Percentiles rank a stretch among this genome's conserved stretches.
These are phyloP conservation scores for Hemicrepidius hirtus DNA, from an alignment of 2,888 invertebrate species.

Conservation along the genomic window DNA sequence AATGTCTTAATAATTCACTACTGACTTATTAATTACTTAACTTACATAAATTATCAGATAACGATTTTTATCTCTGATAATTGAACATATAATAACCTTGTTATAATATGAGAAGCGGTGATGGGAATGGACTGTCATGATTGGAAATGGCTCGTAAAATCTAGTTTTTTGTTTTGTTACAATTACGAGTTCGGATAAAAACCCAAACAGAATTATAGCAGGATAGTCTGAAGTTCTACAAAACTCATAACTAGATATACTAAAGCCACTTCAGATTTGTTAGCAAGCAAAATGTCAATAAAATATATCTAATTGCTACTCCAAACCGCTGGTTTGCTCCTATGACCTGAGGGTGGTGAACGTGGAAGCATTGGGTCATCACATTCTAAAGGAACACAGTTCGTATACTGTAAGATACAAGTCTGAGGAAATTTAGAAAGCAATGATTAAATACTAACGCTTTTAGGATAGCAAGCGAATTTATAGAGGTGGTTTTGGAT, in stretches of 20 bases:
- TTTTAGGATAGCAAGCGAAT: too few species aligned
- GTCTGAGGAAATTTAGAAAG: background rate
- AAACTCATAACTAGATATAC: constrained; percentile 33
- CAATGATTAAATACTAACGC: background rate
- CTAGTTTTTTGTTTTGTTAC: constrained; percentile 16
- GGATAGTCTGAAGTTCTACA: background rate
- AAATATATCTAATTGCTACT: constrained; percentile 60
- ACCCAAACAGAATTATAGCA: background rate
- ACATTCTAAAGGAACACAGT: constrained; percentile 34
- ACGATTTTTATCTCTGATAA: constrained; percentile 52
- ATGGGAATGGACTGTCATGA: constrained; percentile 7
- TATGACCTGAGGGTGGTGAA: constrained; percentile 41
- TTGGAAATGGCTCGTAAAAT: constrained; percentile 19
- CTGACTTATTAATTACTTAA: constrained; percentile 55
- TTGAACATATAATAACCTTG: constrained; percentile 43
- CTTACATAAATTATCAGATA: constrained; percentile 49
- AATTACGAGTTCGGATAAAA: constrained; percentile 28
- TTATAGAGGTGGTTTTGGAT: too few species aligned
- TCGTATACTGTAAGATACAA: constrained; percentile 36
- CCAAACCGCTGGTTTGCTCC: constrained; percentile 53
- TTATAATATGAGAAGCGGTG: constrained; percentile 21
- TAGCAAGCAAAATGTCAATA: constrained; percentile 54
- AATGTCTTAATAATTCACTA: constrained; percentile 58
- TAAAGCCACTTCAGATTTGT: constrained; percentile 37
- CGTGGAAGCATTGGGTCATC: constrained; percentile 36